Evolutionary conservation across 1,140 invertebrate genomes (phyloP).

Genomic region (Neoseiulus cucumeris): DNA sequence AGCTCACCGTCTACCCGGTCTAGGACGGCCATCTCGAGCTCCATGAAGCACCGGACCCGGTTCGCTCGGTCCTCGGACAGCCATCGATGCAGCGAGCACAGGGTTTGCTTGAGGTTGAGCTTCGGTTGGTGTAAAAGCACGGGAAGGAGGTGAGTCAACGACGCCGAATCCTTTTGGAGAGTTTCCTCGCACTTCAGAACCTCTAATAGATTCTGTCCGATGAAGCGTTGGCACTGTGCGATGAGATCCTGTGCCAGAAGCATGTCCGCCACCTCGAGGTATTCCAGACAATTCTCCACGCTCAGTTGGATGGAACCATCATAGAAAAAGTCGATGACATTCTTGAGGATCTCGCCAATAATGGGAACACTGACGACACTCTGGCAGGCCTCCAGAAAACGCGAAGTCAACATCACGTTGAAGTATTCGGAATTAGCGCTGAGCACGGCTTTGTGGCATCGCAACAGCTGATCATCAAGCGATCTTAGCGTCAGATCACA

Average conservation of each 20-base stretch:
- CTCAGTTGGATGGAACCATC: neutral
- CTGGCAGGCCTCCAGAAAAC: neutral
- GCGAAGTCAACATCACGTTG: neutral
- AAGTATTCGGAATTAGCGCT: neutral
- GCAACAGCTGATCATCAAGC: neutral
- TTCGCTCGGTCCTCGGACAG: neutral
- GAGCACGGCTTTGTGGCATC: constrained; percentile 1
- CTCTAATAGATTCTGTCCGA: neutral
- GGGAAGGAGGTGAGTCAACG: neutral
- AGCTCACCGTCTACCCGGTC: neutral
- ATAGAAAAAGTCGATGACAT: neutral
- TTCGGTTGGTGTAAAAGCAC: neutral
- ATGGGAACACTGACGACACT: neutral
- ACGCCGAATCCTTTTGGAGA: neutral
- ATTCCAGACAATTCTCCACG: neutral
- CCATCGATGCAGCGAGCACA: neutral
- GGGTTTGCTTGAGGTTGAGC: neutral
- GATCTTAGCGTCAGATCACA: neutral
- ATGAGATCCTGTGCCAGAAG: neutral
- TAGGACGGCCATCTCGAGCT: neutral
- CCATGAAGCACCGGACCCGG: neutral
- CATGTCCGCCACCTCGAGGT: constrained; percentile 3
- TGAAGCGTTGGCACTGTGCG: neutral
- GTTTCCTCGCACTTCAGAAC: neutral
- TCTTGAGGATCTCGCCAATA: neutral